Conservation (phyloP, 2,797 vertebrate species). For the Sebastes oblongus region DNA sequence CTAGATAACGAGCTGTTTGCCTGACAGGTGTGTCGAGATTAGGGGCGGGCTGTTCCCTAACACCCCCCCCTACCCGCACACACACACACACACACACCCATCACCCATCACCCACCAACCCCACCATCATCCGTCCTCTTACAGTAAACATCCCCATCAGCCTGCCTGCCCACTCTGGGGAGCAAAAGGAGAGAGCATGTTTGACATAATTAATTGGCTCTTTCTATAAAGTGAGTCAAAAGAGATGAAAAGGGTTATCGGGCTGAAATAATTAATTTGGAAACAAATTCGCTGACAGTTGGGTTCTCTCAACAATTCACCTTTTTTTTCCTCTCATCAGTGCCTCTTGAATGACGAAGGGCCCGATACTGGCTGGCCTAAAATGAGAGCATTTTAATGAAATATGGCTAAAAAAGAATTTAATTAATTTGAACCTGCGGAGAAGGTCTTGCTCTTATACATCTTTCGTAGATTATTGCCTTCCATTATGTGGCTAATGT, state of each 20-base stretch:
- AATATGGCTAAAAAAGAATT: constrained; percentile 89
- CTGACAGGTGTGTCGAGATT: constrained; percentile 93
- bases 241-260: constrained; percentile 96
- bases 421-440: constrained; percentile 90
- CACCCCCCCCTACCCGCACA: constrained; percentile 4
- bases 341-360: constrained; percentile 81
- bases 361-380: constrained; percentile 76
- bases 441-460: constrained; percentile 84
- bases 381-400: constrained; percentile 87
- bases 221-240: constrained; percentile 93
- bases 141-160: constrained; percentile 93
- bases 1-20: constrained; percentile 88
- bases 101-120: constrained; percentile 68
- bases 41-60: constrained; percentile 69
- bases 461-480: constrained; percentile 87
- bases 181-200: constrained; percentile 86
- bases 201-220: constrained; percentile 98
- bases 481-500: constrained; percentile 91
- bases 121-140: constrained; percentile 72
- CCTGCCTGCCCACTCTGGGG: constrained; percentile 80
- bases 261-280: constrained; percentile 96
- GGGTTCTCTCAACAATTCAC: constrained; percentile 86
- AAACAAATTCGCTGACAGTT: constrained; percentile 92
- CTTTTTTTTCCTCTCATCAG: constrained; percentile 59
- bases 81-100: constrained; percentile 53